A percentile compares a stretch with the other conserved stretches of the same genome.
Conservation (phyloP, 1,140 invertebrate species). For the Drosophila biarmipes region DNA sequence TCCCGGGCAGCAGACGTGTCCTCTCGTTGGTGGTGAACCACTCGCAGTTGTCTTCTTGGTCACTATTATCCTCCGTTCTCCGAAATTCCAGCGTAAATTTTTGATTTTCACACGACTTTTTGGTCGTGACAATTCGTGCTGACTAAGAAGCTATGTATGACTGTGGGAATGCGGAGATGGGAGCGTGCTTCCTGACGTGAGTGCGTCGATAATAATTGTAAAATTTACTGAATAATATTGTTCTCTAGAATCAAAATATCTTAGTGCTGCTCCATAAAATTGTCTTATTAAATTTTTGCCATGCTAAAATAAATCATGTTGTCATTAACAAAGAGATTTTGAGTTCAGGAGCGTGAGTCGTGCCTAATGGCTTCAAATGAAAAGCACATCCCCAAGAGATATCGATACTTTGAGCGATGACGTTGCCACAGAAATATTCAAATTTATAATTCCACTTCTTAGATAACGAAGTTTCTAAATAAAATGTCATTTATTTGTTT, state of each 20-base stretch:
- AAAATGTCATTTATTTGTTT: not conserved
- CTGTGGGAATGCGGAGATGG: not conserved
- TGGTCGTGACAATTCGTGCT: slow-evolving; percentile 5
- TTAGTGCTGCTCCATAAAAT: not conserved
- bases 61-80: slow-evolving; percentile 27
- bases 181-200: not conserved
- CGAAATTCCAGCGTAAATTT: slow-evolving; percentile 55
- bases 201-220: not conserved
- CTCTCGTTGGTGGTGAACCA: slow-evolving; percentile 60
- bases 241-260: not conserved
- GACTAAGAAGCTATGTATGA: slow-evolving; percentile 23
- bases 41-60: slow-evolving; percentile 40
- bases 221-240: not conserved
- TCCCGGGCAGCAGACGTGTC: slow-evolving; percentile 51
- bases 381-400: not conserved
- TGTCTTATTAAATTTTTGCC: too few species aligned
- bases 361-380: not conserved
- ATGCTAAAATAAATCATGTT: not conserved
- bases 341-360: not conserved
- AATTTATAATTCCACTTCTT: not conserved
- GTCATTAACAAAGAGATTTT: not conserved
- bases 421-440: slow-evolving; percentile 1
- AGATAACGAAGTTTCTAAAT: not conserved
- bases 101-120: slow-evolving; percentile 29
- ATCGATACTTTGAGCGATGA: not conserved